Conservation (phyloP, 1,140 invertebrate genomes). For the Hirudo medicinalis region DNA sequence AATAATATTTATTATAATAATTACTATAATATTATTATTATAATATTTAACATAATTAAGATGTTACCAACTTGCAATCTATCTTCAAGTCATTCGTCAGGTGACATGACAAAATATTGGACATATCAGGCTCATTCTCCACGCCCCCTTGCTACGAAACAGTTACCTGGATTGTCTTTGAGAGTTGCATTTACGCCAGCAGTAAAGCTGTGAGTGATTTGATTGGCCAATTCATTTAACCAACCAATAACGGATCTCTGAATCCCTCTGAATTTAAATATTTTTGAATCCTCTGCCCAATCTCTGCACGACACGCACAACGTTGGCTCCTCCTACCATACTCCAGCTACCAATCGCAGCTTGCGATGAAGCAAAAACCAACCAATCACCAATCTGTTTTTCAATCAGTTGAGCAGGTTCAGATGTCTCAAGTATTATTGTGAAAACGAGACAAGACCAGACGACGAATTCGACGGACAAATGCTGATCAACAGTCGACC, state of each 20-base stretch:
- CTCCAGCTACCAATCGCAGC: too few relatives aligned
- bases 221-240: neutral
- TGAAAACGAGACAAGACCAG: constrained; percentile 13
- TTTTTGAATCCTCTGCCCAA: too few relatives aligned
- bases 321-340: too few relatives aligned
- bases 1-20: too few relatives aligned
- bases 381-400: neutral
- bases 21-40: too few relatives aligned
- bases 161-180: constrained; percentile 93
- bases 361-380: neutral
- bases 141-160: constrained; percentile 91
- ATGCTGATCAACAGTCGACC: constrained; percentile 2
- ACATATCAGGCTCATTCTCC: constrained; percentile 86
- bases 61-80: too few relatives aligned
- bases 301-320: too few relatives aligned
- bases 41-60: too few relatives aligned
- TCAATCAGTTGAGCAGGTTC: constrained; percentile 14
- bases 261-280: too few relatives aligned
- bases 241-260: too few relatives aligned
- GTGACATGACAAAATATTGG: constrained; percentile 55
- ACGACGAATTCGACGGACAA: constrained; percentile 19
- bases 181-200: constrained; percentile 54
- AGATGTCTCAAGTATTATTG: constrained; percentile 7
- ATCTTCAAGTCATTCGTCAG: neutral
- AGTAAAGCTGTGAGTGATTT: constrained; percentile 6